These are phyloP conservation scores for Macrotrachela quadricornifera DNA, from an alignment of 1,140 invertebrate species.

Conservation along the genomic window DNA sequence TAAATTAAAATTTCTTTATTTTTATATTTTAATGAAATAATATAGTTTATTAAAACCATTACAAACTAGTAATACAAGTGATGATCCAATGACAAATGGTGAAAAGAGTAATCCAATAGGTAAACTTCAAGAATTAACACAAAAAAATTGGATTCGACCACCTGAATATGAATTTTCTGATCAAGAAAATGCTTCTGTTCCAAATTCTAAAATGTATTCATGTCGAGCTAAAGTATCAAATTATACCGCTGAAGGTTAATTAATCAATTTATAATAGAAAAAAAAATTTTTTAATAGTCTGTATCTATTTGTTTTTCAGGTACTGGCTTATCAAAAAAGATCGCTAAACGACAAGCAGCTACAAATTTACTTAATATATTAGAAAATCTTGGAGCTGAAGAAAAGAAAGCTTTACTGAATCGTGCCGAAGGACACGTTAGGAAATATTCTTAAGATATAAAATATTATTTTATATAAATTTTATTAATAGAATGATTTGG, in stretches of 20 bases:
- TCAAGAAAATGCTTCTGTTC: conserved; percentile 66
- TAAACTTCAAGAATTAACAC: conserved; percentile 78
- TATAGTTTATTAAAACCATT: too few relatives aligned
- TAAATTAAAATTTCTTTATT: not conserved
- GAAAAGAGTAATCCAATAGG: conserved; percentile 60
- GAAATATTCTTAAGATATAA: too few relatives aligned
- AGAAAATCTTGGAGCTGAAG: not conserved
- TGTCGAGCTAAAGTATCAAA: conserved; percentile 34
- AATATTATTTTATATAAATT: too few relatives aligned
- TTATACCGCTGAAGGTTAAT: too few relatives aligned
- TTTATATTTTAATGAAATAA: too few relatives aligned
- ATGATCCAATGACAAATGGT: conserved; percentile 12
- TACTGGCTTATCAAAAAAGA: conserved; percentile 73
- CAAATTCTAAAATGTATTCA: conserved; percentile 71
- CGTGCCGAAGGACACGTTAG: too few relatives aligned
- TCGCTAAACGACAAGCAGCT: conserved; percentile 70
- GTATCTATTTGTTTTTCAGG: conserved; percentile 23
- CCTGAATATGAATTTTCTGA: conserved; percentile 64
- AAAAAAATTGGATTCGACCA: conserved; percentile 75
- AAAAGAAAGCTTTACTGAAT: not conserved
- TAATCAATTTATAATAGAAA: not conserved
- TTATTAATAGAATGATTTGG: too few relatives aligned
- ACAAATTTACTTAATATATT: not conserved
- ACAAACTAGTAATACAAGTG: conserved; percentile 30
- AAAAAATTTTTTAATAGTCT: too few relatives aligned